Evolutionary conservation across 2,888 invertebrate genomes (phyloP).

Genomic region (Calliphora vomitoria): DNA sequence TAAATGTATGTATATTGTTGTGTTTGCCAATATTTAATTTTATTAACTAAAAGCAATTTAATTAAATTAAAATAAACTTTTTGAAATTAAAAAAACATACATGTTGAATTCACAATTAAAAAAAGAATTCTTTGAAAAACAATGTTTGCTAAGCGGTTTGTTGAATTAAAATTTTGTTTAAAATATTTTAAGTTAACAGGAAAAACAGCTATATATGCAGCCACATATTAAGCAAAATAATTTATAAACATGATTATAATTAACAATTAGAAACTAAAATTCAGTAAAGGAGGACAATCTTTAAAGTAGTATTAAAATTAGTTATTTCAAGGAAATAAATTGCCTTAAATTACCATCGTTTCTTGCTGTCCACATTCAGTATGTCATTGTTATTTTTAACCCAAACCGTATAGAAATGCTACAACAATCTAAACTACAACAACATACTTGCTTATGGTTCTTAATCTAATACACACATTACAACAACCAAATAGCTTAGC

Average conservation of each 20-base stretch:
- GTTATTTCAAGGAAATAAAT: no score
- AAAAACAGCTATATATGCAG: background rate
- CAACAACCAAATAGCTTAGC: no score
- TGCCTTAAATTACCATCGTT: no score
- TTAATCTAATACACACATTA: no score
- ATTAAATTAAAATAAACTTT: conserved; percentile 32
- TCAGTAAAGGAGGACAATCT: background rate
- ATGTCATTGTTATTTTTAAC: no score
- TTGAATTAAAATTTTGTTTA: background rate
- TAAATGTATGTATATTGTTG: background rate
- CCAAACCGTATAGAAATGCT: no score
- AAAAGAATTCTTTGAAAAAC: no score
- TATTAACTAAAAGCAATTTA: conserved; percentile 43
- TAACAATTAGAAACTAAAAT: background rate
- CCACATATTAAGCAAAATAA: no score
- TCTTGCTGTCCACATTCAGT: no score
- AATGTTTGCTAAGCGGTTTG: background rate
- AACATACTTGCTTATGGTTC: no score
- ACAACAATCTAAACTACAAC: no score
- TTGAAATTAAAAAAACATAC: background rate
- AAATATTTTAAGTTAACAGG: background rate
- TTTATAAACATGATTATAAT: background rate
- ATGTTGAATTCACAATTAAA: background rate
- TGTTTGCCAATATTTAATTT: conserved; percentile 8
- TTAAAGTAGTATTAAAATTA: no score